phyloP scores from a whole-genome alignment of 2,113 vertebrate species.

The Leptodactylus fuscus region DNA sequence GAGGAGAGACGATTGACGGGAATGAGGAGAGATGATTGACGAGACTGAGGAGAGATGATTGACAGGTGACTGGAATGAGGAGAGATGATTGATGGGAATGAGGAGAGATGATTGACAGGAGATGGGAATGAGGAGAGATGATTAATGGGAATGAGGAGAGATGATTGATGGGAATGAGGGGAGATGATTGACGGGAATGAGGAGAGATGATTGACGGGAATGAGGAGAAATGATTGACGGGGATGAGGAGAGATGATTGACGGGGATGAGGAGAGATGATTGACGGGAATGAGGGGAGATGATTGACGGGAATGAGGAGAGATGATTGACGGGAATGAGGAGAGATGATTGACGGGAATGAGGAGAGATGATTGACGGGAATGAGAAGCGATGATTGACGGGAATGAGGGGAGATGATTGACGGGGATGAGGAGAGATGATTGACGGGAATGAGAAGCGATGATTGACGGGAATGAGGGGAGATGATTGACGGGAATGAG shows the following conservation, averaged over 20 bases:
- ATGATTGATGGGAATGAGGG: background rate
- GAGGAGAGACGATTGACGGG: background rate
- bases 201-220: too few species aligned
- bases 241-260: background rate
- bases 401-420: background rate
- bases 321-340: background rate
- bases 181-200: background rate
- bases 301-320: background rate
- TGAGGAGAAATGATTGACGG: too few species aligned
- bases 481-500: background rate
- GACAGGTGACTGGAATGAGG: background rate
- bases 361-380: background rate
- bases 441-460: background rate
- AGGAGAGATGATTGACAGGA: background rate
- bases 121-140: background rate
- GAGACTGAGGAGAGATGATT: background rate
- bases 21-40: background rate
- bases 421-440: background rate
- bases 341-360: background rate
- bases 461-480: background rate
- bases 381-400: too few species aligned
- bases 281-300: background rate
- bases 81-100: background rate
- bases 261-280: background rate
- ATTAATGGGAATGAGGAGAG: too few species aligned